Evolutionary conservation across 2,113 vertebrate genomes (phyloP), one percentile per base, ranked within the genome.

Genomic region (Deroptyus accipitrinus): DNA sequence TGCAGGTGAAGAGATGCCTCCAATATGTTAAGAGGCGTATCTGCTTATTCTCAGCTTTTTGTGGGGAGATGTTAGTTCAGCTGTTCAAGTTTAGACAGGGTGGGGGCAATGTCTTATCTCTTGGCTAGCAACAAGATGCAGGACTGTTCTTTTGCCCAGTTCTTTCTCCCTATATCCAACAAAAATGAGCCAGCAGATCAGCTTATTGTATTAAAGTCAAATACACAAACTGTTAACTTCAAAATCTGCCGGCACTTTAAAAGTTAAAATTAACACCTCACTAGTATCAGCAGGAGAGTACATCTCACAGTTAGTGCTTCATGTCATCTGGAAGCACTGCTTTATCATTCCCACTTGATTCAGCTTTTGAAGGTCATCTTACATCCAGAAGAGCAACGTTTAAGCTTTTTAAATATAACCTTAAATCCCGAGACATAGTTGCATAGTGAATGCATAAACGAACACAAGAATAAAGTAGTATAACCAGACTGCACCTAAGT

Each of bases 341-440:
- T 82, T 64, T 94, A 94, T 63, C 67, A 63, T 27, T 88, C 61
- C 61, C 74, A 89, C 86, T 79, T 8, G 30, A 35, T 61, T 78
- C 95, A 62, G 86, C 62, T 88, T 86, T 52, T 96, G 94, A 95
- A 97, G 92, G 94, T 96, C 86, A 94, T 82, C 85, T 88, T 23
- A 22, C 64, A 95, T 75, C 87, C 63, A 41, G 35, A 57, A 90
- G 76, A 88, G 73, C 42, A 88, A 39, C 0, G 0, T 80, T 83
- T 55, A 86, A 86, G 86, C 55, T 92, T 93, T 92, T 95, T 22
- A 68, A 90, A 72, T 35, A 27, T 10, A 86, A 69, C 59, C 64
- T 81, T 39, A 90, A 86, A 69, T 64, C 70, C 69, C 0, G 1
- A 61, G 80, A 25, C 35, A 64, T 5, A 42, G 73, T 4, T 86